Conservation (phyloP, 2,797 vertebrate species). For the Cossypha niveicapilla region DNA sequence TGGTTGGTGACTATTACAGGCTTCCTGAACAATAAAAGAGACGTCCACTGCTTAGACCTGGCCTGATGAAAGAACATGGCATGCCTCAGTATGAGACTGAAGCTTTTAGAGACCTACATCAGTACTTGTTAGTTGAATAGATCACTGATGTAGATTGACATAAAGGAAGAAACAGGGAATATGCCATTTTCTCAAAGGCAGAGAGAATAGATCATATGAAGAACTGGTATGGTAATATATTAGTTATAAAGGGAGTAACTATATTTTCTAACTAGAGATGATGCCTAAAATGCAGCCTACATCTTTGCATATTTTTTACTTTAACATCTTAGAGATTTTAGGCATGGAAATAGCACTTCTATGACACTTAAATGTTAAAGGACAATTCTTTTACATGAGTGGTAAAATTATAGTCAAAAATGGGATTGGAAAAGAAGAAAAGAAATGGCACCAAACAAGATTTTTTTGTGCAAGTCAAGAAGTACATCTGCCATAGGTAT, state of each 20-base stretch:
- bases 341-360: not conserved
- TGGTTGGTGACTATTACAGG: not conserved
- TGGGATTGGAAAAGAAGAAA: not conserved
- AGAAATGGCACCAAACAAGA: not conserved
- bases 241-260: not conserved
- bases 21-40: not conserved
- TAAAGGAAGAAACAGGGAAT: not conserved
- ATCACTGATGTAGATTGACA: not conserved
- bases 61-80: not conserved
- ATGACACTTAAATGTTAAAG: not conserved
- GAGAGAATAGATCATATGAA: not conserved
- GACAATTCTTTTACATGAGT: not conserved
- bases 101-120: not conserved
- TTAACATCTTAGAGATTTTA: not conserved
- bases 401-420: not conserved
- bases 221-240: not conserved
- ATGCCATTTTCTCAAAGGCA: not conserved
- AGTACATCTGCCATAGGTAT: not conserved
- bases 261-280: not conserved
- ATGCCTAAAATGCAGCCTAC: not conserved
- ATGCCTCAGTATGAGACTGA: not conserved
- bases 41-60: not conserved
- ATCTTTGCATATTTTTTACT: not conserved
- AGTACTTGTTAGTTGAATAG: not conserved
- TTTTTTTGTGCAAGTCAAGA: not conserved